Evolutionary conservation across 2,797 vertebrate genomes (phyloP), one percentile per base, ranked within the genome.

Genomic region (Apogon hyalosoma): DNA sequence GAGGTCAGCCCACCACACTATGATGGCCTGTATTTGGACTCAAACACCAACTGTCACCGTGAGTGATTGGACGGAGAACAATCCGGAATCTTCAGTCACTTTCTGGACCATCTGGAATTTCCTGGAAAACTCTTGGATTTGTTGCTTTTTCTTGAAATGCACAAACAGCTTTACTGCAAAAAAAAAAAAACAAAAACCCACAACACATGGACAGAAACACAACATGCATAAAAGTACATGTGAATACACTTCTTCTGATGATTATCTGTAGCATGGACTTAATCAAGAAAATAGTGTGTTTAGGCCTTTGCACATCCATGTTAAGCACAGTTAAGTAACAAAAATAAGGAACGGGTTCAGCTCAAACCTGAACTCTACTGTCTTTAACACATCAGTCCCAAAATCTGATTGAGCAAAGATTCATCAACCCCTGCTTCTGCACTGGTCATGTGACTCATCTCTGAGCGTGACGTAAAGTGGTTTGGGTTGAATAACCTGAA

Each of bases 1-100:
- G 95, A 86, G 96, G 97, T 81, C 97, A 98, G 79, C 98, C 97
- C 73, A 99, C 98, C 63, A 98, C 95, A 12, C 93, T 99, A 94
- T 99, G 95, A 99, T 18, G 87, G 73, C 63, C 84, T 83, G 52
- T 24, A 65, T 24, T 51, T 69, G 50, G 80, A 77, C 68, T 55
- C 73, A 77, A 81, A 40, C 57, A 65, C 47, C 48, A 57, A 61
- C 57, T 59, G 16, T 75, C 67, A 15, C 46, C 54, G 48, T 52
- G 53, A 43, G 53, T 48, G 57, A 74, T 8, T 68, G 55, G 36
- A 38, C 0, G 13, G 58, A 72, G 48, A 72, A 75, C 24, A 57
- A 42, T 70, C 39, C 61, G 21, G 38, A 75, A 69, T 58, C 48
- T 49, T 21, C 31, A 67, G 52, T 82, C 41, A 48, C 33, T 15